Evolutionary conservation across 2,113 vertebrate genomes (phyloP), one percentile per base, ranked within the genome.

Genomic region (Egretta garzetta): DNA sequence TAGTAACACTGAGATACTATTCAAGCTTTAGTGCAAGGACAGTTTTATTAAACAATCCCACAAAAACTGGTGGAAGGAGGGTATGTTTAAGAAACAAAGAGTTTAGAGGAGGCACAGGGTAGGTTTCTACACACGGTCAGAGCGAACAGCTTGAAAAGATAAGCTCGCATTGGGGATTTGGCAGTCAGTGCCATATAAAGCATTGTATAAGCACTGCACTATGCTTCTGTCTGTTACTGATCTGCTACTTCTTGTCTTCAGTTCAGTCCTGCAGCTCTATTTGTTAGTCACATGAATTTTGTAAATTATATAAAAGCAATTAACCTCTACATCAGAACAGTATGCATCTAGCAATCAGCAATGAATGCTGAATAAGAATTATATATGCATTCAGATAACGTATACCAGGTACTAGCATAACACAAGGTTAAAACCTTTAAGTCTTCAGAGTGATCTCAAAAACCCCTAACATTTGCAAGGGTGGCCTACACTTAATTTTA

Each of bases 391-490:
- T 89, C 35, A 30, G 47, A 55, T 37, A 52, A 88, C 41, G 66
- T 16, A 50, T 39, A 64, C 43, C 43, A 66, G 50, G 58, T 83
- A 72, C 37, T 19, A 43, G 28, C 9, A 30, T 45, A 71, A 77
- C 58, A 83, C 58, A 83, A 83, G 85, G 72, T 72, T 72, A 93
- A 88, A 83, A 43, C 24, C 43, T 49, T 41, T 24, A 52, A 39
- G 17, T 26, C 33, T 59, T 74, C 55, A 55, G 66, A 56, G 41
- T 35, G 37, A 74, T 79, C 53, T 70, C 41, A 68, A 50, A 92
- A 73, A 58, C 13, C 0, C 8, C 8, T 35, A 56, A 9, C 0
- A 0, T 58, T 50, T 58, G 27, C 56, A 52, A 58, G 18, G 27
- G 26, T 63, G 41, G 49, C 41, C 14, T 58, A 35, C 16, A 64